Evolutionary conservation across 2,797 vertebrate species (phyloP), one percentile per base, ranked within the genome.

Genomic region (Orestias chungarensis): DNA sequence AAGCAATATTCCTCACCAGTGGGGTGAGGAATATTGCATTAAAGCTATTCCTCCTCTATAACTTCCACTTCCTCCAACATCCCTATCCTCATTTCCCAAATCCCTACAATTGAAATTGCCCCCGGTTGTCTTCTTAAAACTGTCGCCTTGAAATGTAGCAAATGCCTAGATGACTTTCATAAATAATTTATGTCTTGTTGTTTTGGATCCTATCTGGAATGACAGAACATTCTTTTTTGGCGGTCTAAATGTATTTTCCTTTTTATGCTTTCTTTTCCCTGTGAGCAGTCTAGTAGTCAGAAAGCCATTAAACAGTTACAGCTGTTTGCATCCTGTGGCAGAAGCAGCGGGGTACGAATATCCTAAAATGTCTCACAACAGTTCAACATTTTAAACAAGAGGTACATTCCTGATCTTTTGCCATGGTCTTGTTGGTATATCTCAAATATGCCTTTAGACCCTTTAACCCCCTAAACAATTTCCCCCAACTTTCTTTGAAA

Each of bases 1-100:
- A 62, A 74, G 75, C 86, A 70, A 70, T 86, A 80, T 65, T 55
- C 89, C 79, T 83, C 86, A 88, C 83, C 82, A 90, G 85, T 79
- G 89, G 81, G 79, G 81, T 73, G 79, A 59, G 18, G 9, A 59
- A 59, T 35, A 33, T 59, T 1, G 18, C 35, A 31, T 93, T 83
- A 85, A 62, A 74, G 75, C 86, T 86, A 80, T 65, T 55, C 89
- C 79, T 83, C n/a, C n/a, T n/a, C n/a, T n/a, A n/a, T 33, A 43
- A n/a, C 38, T 17, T 23, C 44, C 18, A 38, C 17, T 44, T 4
- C 52, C 14, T 17, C 8, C 23, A 33, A 2, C 64, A 17, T 64
- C 65, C 68, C 50, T 73, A 49, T 64, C 55, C 79, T 70, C 50
- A 12, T 68, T 61, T 73, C 0, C 0, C n/a, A 83, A 66, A 59